Conservation (phyloP, 2,113 vertebrate genomes). For the Passer montanus region DNA sequence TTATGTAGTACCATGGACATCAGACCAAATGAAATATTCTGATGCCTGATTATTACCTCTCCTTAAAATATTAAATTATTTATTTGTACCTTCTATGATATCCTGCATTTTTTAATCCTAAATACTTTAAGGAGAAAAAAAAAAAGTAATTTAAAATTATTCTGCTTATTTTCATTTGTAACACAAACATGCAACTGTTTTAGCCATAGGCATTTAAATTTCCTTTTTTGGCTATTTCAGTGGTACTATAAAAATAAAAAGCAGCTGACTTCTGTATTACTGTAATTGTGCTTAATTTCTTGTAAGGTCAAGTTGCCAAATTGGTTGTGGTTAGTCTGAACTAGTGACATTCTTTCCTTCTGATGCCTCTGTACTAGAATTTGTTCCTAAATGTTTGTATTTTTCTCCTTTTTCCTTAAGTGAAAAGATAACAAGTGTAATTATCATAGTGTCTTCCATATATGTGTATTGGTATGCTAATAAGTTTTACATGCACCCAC, state of each 20-base stretch:
- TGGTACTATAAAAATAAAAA: neutral
- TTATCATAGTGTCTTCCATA: neutral
- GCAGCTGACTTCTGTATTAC: neutral
- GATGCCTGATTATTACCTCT: neutral
- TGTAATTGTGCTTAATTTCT: neutral
- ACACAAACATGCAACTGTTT: neutral
- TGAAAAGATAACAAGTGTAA: neutral
- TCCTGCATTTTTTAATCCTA: neutral
- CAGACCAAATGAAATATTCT: neutral
- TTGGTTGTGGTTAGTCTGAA: neutral
- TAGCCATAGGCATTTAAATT: neutral
- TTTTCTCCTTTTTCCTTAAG: neutral
- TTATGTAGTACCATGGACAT: neutral
- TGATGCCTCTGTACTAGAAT: neutral
- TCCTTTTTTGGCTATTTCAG: neutral
- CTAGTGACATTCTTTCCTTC: neutral
- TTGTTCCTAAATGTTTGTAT: neutral
- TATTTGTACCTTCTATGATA: neutral
- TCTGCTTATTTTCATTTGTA: neutral
- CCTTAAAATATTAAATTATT: neutral
- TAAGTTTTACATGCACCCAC: neutral
- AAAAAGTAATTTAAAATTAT: neutral
- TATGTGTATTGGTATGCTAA: neutral
- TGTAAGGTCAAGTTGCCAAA: neutral
- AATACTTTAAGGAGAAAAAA: neutral